A percentile compares a stretch with the other conserved stretches of the same genome.
These are phyloP conservation scores for Hormaphis cornu DNA, from an alignment of 1,140 invertebrate species.

Conservation along the genomic window DNA sequence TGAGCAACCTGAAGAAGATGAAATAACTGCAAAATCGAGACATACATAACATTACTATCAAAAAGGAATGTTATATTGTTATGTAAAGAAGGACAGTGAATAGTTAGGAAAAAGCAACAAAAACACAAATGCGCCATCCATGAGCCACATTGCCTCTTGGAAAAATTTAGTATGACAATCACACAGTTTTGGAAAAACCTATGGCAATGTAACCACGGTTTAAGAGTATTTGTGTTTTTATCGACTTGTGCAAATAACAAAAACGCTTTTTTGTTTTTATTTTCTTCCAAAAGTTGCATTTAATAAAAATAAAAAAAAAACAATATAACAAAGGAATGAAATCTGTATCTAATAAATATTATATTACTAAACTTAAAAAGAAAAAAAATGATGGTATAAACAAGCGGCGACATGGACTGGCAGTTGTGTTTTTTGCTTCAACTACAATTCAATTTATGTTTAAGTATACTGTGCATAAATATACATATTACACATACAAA, in stretches of 20 bases:
- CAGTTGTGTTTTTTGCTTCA: constrained; percentile 29
- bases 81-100: background rate
- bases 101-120: constrained; percentile 19
- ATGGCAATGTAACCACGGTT: constrained; percentile 36
- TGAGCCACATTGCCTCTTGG: constrained; percentile 35
- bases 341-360: constrained; percentile 25
- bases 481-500: background rate
- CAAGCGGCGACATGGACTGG: constrained; percentile 29
- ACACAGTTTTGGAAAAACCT: constrained; percentile 22
- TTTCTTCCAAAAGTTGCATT: constrained; percentile 28
- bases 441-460: background rate
- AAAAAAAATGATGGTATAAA: constrained; percentile 7
- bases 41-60: background rate
- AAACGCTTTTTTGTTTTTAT: constrained; percentile 23
- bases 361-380: constrained; percentile 28
- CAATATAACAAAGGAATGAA: constrained; percentile 26
- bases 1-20: too few relatives aligned
- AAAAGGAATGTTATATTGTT: background rate
- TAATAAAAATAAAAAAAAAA: constrained; percentile 32
- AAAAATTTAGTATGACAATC: background rate
- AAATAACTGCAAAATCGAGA: too few relatives aligned
- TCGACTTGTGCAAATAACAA: constrained; percentile 29
- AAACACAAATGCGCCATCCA: constrained; percentile 37
- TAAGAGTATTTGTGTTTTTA: constrained; percentile 36
- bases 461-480: background rate